These are phyloP conservation scores for Cyprinodon tularosa DNA, from an alignment of 2,113 vertebrate genomes.

Conservation along the genomic window DNA sequence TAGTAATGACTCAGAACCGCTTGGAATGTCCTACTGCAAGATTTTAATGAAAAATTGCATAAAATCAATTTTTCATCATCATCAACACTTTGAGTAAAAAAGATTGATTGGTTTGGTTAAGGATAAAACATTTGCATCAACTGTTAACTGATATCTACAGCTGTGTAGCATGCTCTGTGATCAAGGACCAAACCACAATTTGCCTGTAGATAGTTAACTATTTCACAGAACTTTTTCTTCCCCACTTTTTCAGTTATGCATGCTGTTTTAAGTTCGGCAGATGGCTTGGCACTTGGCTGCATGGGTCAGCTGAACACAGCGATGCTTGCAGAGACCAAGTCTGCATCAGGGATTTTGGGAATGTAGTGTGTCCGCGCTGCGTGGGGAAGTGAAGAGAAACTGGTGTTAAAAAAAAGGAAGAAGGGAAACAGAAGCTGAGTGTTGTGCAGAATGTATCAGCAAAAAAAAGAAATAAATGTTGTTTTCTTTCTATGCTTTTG, in stretches of 20 bases:
- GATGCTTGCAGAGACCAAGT: constrained; percentile 37
- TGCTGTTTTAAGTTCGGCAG: constrained; percentile 62
- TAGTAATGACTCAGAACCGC: too few relatives aligned
- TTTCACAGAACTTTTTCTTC: constrained; percentile 44
- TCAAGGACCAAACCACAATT: constrained; percentile 11
- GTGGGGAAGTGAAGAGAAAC: constrained; percentile 11
- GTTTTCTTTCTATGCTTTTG: constrained; percentile 13
- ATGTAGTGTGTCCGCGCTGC: background rate
- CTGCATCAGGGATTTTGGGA: background rate
- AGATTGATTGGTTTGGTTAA: background rate
- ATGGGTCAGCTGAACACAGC: constrained; percentile 58
- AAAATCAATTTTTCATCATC: too few relatives aligned
- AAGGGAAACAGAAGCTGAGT: constrained; percentile 1
- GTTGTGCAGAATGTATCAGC: background rate
- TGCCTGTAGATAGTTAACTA: constrained; percentile 51
- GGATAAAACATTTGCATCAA: constrained; percentile 8
- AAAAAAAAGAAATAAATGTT: constrained; percentile 12
- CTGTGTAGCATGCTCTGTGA: constrained; percentile 16
- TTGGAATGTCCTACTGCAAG: too few relatives aligned
- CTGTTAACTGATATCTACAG: background rate
- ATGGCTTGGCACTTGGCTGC: constrained; percentile 56
- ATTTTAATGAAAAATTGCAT: too few relatives aligned
- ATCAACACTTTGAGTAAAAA: background rate
- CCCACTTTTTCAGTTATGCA: constrained; percentile 44
- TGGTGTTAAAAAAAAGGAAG: constrained; percentile 15